Evolutionary conservation across 2,113 vertebrate species (phyloP), one percentile per base, ranked within the genome.

Genomic region (Apteryx mantelli): DNA sequence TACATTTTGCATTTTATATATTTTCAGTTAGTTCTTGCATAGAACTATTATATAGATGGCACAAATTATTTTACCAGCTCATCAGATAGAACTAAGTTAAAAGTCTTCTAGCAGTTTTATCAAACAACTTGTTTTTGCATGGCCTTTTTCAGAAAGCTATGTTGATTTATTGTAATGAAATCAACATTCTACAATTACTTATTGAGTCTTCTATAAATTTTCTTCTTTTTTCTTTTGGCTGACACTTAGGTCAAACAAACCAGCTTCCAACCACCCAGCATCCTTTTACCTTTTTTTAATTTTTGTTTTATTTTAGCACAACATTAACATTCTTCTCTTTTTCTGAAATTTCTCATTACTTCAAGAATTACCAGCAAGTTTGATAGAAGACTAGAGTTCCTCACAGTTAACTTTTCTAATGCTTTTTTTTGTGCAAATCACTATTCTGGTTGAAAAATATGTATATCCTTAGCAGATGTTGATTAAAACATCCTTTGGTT

Each of bases 1-100:
- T 56, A 55, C 25, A 26, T 55, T 65, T 77, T 86, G 13, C 3
- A 53, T 86, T 90, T 90, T 68, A 68, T 61, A 26, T 4, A 9
- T 55, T 82, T 92, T 80, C 88, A 79, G 36, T 79, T 80, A 76
- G 25, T 63, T 66, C 36, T 82, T 87, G 46, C 75, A 68, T 58
- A 78, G 65, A 89, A 91, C 24, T 86, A 91, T 26, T 28, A 25
- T 42, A 75, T 9, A 93, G 42, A 26, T 64, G 36, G 64, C 53
- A 65, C 63, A 65, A 65, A 65, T 28, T 28, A 42, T 65, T 65
- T 65, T 60, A 71, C 55, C 20, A 71, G 24, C 61, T 93, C 88
- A 89, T 89, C 88, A 93, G 56, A 13, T 30, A 76, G 61, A 89
- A 91, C n/a, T 83, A 93, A 80, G 93, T 88, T 88, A 92, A 76